Evolutionary conservation across 2,797 vertebrate genomes (phyloP), one percentile per base, ranked within the genome.

Genomic region (Myotis vivesi): DNA sequence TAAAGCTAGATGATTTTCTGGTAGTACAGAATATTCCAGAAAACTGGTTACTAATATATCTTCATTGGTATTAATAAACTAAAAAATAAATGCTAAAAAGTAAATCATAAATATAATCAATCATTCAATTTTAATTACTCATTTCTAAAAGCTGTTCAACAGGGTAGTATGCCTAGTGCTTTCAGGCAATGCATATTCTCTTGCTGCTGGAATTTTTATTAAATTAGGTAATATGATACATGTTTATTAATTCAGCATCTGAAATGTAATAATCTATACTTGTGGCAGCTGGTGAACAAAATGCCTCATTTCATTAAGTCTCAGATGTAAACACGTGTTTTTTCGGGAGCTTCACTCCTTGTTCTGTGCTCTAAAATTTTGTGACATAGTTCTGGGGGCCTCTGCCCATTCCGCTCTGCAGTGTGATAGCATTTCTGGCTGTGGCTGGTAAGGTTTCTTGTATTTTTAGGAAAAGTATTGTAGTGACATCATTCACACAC

Each of bases 391-490:
- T 92, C 51, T 55, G 1, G 57, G 46, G 0, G 5, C 28, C 82
- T 75, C 49, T 83, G n/a, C 49, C 71, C 36, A 22, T 77, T 59
- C 82, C 23, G 6, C 33, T 59, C 73, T 77, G 73, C 79, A 96
- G 28, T 41, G 16, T 33, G 25, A 79, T 6, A 79, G 15, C 36
- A 12, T 28, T 95, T 89, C 12, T 55, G 88, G 71, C 55, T 19
- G n/a, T 49, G 76, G 68, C 89, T 94, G 57, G 57, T 81, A 25
- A 23, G 85, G 22, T 87, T 91, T 84, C n/a, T n/a, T 59, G 9
- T 96, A 0, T 66, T 87, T 59, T 44, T 76, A 91, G 72, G n/a
- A 81, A 89, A 96, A 95, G 44, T 82, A 83, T 59, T 75, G 79
- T 41, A 83, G 46, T 68, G 68, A 91, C 0, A 3, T 90, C 0